Percentiles rank a stretch among this genome's conserved stretches.
These are phyloP conservation scores for Zootermopsis nevadensis DNA, from an alignment of 2,888 invertebrate species.

Conservation along the genomic window DNA sequence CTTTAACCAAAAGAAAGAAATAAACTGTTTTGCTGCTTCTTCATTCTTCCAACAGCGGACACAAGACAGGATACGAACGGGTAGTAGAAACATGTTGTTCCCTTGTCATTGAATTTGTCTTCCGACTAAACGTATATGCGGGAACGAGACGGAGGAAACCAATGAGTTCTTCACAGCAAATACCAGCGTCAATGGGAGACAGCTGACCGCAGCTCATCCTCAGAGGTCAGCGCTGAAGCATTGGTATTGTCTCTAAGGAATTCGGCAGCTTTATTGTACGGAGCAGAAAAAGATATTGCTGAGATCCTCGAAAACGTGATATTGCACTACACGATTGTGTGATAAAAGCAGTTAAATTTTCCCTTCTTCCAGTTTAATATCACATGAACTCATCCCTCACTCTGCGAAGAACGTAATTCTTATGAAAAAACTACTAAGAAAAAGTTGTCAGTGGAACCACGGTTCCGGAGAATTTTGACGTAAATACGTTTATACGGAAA, in stretches of 20 bases:
- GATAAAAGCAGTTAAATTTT: background rate
- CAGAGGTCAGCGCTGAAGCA: background rate
- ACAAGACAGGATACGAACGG: background rate
- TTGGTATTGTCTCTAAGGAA: background rate
- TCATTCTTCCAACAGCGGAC: background rate
- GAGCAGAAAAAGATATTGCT: background rate
- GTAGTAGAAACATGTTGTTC: background rate
- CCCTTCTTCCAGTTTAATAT: no score
- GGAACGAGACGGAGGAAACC: background rate
- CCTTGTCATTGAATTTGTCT: constrained; percentile 14
- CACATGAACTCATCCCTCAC: no score
- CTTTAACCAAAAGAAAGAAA: background rate
- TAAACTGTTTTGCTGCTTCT: background rate
- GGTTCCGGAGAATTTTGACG: no score
- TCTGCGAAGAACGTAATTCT: no score
- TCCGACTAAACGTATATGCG: background rate
- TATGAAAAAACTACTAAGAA: no score
- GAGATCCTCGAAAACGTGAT: background rate
- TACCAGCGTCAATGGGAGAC: background rate
- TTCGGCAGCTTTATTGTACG: background rate
- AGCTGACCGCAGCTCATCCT: background rate
- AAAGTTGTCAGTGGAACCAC: no score
- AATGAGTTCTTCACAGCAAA: constrained; percentile 13
- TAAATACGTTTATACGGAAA: no score
- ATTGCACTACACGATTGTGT: background rate